phyloP scores from a whole-genome alignment of 2,797 vertebrate species.

The Morus bassanus region DNA sequence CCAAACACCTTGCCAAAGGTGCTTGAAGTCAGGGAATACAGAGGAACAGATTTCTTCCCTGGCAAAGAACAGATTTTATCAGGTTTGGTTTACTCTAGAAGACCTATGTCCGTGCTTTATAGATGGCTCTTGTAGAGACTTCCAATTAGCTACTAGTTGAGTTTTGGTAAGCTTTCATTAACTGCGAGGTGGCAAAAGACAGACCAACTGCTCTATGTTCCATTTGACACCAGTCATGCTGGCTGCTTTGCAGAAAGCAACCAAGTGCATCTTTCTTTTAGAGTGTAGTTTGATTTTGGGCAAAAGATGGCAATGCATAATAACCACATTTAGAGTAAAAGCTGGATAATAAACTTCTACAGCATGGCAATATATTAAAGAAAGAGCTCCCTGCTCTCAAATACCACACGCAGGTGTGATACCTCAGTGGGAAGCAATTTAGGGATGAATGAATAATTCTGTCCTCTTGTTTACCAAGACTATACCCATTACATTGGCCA shows the following conservation, averaged over 20 bases:
- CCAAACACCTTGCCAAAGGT: not conserved
- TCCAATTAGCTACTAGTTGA: not conserved
- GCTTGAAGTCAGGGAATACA: not conserved
- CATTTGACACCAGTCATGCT: not conserved
- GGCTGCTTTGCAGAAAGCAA: not conserved
- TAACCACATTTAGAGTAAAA: conserved; percentile 1
- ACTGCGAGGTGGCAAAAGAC: not conserved
- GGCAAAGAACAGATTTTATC: not conserved
- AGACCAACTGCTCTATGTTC: not conserved
- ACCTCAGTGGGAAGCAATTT: not conserved
- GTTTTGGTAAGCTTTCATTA: not conserved
- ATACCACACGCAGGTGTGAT: not conserved
- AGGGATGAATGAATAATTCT: not conserved
- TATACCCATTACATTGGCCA: not conserved
- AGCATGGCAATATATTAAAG: not conserved
- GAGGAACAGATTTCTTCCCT: not conserved
- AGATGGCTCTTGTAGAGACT: not conserved
- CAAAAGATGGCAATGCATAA: not conserved
- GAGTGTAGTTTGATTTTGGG: not conserved
- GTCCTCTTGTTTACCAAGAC: not conserved
- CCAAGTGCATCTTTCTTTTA: not conserved
- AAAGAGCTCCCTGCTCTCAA: not conserved
- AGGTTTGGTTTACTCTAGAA: not conserved
- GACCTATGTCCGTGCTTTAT: not conserved
- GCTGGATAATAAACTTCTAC: not conserved